Conservation (phyloP, 1,140 invertebrate genomes). For the Nylanderia fulva region DNA sequence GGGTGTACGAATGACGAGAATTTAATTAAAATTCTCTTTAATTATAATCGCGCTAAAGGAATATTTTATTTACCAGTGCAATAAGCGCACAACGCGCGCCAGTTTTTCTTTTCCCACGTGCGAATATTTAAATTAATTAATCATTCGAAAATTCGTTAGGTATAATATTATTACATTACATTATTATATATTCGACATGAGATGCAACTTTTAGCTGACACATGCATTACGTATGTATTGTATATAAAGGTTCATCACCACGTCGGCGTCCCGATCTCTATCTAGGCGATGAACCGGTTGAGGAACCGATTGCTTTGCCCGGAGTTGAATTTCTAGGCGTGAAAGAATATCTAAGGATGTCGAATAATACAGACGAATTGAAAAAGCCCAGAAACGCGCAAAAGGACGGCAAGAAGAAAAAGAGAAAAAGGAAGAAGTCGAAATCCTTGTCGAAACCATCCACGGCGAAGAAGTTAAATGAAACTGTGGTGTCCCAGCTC, state of each 20-base stretch:
- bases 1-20: conserved; percentile 21
- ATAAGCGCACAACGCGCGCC: background rate
- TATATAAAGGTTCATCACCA: conserved; percentile 43
- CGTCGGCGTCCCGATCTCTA: conserved; percentile 69
- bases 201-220: background rate
- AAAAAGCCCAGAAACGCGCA: conserved; percentile 72
- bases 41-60: conserved; percentile 36
- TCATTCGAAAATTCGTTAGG: background rate
- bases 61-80: conserved; percentile 43
- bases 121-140: conserved; percentile 19
- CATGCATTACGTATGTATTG: background rate
- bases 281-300: conserved; percentile 76
- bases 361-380: conserved; percentile 68
- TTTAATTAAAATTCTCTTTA: conserved; percentile 60
- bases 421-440: conserved; percentile 70
- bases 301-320: conserved; percentile 75
- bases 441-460: conserved; percentile 66
- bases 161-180: background rate
- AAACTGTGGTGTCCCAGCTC: conserved; percentile 76
- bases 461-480: conserved; percentile 73
- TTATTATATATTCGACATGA: background rate
- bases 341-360: conserved; percentile 64
- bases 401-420: conserved; percentile 60
- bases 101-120: background rate
- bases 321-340: too few species aligned